Evolutionary conservation across 2,888 invertebrate genomes (phyloP).

Genomic region (Pristionchus entomophagus): DNA sequence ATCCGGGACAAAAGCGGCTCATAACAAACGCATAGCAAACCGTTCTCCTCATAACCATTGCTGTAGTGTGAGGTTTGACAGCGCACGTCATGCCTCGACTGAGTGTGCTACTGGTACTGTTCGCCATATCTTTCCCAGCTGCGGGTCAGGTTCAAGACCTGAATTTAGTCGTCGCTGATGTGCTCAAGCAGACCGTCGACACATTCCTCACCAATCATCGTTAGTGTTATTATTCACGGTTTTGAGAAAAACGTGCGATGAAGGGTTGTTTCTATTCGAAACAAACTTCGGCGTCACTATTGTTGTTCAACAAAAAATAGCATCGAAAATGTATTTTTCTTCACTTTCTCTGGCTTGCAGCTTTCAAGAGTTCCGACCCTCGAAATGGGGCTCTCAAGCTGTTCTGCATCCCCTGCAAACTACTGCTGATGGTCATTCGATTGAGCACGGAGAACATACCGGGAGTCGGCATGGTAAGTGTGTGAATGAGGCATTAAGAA

Average conservation of each 20-base stretch:
- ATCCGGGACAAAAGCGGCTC: too few relatives aligned
- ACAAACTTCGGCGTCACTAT: too few relatives aligned
- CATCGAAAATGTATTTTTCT: too few relatives aligned
- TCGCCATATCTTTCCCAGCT: background rate
- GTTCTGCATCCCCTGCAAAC: conserved; percentile 28
- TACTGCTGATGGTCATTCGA: background rate
- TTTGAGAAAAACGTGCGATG: too few relatives aligned
- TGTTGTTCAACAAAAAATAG: background rate
- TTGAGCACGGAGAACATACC: conserved; percentile 8
- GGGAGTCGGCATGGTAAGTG: background rate
- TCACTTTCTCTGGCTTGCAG: background rate
- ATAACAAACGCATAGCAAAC: too few relatives aligned
- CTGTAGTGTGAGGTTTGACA: too few relatives aligned
- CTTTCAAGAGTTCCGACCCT: conserved; percentile 18
- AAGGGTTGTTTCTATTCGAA: too few relatives aligned
- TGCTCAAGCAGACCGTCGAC: background rate
- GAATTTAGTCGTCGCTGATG: conserved; percentile 34
- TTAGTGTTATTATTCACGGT: too few relatives aligned
- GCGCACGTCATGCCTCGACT: conserved; percentile 4
- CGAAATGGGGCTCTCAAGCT: conserved; percentile 15
- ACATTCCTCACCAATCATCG: conserved; percentile 34
- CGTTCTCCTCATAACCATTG: too few relatives aligned
- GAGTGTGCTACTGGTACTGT: background rate
- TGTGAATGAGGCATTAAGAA: too few relatives aligned
- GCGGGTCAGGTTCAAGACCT: background rate